These are phyloP conservation scores for Trichosurus vulpecula DNA, from an alignment of 2,797 vertebrate species.

Conservation along the genomic window DNA sequence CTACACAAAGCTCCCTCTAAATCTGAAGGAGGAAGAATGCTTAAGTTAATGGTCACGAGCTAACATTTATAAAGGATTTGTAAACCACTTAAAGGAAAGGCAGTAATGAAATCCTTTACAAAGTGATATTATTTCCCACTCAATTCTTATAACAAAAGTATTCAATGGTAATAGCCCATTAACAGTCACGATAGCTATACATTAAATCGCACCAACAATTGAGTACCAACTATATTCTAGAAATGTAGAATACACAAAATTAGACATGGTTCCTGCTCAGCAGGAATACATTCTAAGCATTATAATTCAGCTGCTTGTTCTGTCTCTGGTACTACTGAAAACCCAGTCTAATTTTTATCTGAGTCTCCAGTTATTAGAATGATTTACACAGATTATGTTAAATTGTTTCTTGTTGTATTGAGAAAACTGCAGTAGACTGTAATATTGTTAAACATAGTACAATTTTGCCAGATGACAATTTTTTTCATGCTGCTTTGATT, in stretches of 20 bases:
- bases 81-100: constrained; percentile 56
- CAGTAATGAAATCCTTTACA: constrained; percentile 70
- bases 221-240: constrained; percentile 57
- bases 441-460: constrained; percentile 27
- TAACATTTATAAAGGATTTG: constrained; percentile 58
- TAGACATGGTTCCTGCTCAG: constrained; percentile 42
- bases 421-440: background rate
- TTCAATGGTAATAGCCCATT: constrained; percentile 56
- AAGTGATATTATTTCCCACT: constrained; percentile 64
- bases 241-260: constrained; percentile 53
- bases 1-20: background rate
- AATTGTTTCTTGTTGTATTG: constrained; percentile 20
- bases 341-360: background rate
- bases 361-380: constrained; percentile 48
- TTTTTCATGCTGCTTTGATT: constrained; percentile 43
- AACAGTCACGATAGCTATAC: background rate
- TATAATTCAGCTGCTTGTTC: background rate
- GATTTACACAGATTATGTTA: background rate
- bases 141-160: constrained; percentile 69
- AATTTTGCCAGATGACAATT: background rate
- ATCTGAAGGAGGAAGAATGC: background rate
- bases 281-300: constrained; percentile 41
- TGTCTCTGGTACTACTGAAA: background rate
- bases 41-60: background rate
- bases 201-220: constrained; percentile 54